Evolutionary conservation across 2,888 invertebrate species (phyloP), one percentile per base, ranked within the genome.

Genomic region (Pardosa pseudoannulata): DNA sequence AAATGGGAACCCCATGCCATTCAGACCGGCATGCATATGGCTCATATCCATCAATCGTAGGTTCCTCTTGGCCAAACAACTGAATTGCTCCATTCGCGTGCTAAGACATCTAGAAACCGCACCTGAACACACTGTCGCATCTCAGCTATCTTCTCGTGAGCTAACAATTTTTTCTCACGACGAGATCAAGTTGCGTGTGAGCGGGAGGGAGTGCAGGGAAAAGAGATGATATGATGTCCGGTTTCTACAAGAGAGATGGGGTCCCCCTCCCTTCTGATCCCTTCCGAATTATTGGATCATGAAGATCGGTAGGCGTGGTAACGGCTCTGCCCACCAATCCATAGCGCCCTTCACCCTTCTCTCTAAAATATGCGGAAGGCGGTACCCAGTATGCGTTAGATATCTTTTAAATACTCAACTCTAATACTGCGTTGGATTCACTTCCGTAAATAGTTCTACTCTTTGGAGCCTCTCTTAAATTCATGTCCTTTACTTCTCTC

Each of bases 1-100:
- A 39, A 87, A 81, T 39, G 87, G 87, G 73, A 81, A 87, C 72
- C 87, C 87, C 36, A 87, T 79, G 28, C 87, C 87, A 64, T 79
- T 79, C 19, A 79, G 31, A 9, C 79, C 79, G 6, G 80, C 70
- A 31, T 75, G 80, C 65, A 73, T 67, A 62, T 75, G 86, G 27
- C 76, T 56, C 79, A 86, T 78, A 75, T 86, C 86, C 79, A 86
- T 72, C 29, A 86, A 68, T n/a, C 86, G 79, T 39, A 85, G 73
- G 27, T 85, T 85, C 68, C 85, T 36, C 67, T 85, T 85, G 13
- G 85, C 70, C 56, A 79, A 70, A 11, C 78, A 46, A 70, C 50
- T 76, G 41, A 79, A 39, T 46, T 85, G 85, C 73, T 79, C 85
- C 85, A 85, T 85, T 83, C 82, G 74, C 71, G 50, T 65, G 65